Conservation (phyloP, 92 coral and sea anemone genomes). For the Parazoanthus atlanticus region DNA sequence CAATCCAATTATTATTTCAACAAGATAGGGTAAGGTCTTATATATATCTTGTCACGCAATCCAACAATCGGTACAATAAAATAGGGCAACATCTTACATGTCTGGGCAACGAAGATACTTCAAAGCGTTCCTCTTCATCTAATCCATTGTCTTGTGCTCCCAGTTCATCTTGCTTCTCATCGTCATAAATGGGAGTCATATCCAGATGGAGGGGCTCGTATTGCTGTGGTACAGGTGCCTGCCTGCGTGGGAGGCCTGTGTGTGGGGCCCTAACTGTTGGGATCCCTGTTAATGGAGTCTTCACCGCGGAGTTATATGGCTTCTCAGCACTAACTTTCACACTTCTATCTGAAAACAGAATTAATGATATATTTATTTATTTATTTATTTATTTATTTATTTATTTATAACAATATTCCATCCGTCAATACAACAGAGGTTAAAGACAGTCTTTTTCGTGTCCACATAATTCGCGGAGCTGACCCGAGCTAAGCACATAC, state of each 20-base stretch:
- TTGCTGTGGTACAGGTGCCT: slow-evolving; percentile 87
- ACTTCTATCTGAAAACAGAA: slow-evolving; percentile 66
- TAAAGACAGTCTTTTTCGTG: no score
- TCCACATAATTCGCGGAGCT: no score
- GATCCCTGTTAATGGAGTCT: slow-evolving; percentile 66
- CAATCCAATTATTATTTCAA: no score
- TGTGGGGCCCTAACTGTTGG: slow-evolving; percentile 39
- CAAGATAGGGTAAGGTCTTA: no score
- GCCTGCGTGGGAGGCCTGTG: slow-evolving; percentile 69
- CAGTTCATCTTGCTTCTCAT: slow-evolving; percentile 37
- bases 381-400: no score
- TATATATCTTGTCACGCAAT: background rate
- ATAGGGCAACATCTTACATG: background rate
- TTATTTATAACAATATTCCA: background rate
- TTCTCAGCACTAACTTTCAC: slow-evolving; percentile 76
- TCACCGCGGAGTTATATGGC: slow-evolving; percentile 51
- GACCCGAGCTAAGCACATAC: no score
- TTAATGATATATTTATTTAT: background rate
- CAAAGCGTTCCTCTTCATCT: slow-evolving; percentile 1
- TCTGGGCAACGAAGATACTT: background rate
- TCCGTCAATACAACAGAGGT: background rate
- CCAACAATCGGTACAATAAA: no score
- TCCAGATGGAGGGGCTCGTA: slow-evolving; percentile 74
- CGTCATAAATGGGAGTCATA: slow-evolving; percentile 68
- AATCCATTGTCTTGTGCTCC: slow-evolving; percentile 11